phyloP scores from a whole-genome alignment of 2,113 vertebrate genomes.

The Talpa occidentalis region DNA sequence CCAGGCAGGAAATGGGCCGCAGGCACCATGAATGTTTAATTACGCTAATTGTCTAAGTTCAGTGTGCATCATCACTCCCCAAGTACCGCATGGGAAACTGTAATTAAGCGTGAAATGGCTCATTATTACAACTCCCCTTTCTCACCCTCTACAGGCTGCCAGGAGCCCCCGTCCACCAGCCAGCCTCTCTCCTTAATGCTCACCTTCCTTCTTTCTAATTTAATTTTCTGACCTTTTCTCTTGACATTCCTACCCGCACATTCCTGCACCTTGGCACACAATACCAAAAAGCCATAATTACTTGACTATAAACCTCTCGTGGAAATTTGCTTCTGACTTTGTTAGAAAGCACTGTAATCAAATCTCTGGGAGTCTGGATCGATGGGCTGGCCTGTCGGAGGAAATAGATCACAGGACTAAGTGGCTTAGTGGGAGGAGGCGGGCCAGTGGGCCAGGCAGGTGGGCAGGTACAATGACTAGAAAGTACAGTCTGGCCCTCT shows the following conservation, averaged over 20 bases:
- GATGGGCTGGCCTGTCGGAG: conserved; percentile 43
- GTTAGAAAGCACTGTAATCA: conserved; percentile 77
- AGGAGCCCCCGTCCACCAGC: conserved; percentile 70
- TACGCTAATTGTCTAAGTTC: conserved; percentile 86
- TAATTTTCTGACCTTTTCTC: conserved; percentile 84
- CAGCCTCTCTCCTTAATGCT: conserved; percentile 71
- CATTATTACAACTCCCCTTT: conserved; percentile 78
- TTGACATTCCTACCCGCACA: conserved; percentile 81
- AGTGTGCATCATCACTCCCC: conserved; percentile 78
- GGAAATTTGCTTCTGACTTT: conserved; percentile 80
- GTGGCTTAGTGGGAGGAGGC: conserved; percentile 31
- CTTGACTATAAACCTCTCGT: conserved; percentile 82
- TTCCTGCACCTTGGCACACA: conserved; percentile 77
- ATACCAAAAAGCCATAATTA: conserved; percentile 81
- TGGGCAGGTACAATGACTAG: neutral
- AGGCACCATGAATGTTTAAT: conserved; percentile 88
- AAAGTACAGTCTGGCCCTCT: neutral
- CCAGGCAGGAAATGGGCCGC: conserved; percentile 77
- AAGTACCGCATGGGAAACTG: conserved; percentile 79
- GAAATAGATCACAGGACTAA: conserved; percentile 61
- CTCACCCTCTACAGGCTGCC: conserved; percentile 73
- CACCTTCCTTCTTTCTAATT: conserved; percentile 77
- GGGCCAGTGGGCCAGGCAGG: neutral
- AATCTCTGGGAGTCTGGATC: conserved; percentile 57
- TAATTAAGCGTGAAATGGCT: conserved; percentile 87